Evolutionary conservation across 2,113 vertebrate genomes (phyloP), one percentile per base, ranked within the genome.

Genomic region (Marmota monax): DNA sequence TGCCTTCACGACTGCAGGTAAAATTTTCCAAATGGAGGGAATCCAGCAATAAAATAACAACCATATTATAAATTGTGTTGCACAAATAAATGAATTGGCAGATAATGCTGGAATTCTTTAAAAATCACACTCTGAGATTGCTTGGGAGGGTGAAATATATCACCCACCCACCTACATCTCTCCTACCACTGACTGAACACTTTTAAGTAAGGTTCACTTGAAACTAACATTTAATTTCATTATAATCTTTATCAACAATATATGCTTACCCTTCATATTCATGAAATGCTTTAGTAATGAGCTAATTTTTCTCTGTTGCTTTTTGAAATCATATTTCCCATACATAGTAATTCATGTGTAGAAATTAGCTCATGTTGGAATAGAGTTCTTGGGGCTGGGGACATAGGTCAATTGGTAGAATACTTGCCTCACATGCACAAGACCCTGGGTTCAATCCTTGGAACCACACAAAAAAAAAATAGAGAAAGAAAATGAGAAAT

Each of bases 11-110:
- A 20, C 42, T 13, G 4, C 0, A 34, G 39, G 32, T 61, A 69
- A 58, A 13, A 25, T 69, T 61, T 85, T 67, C 48, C 48, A 12
- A 14, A 16, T 73, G 16, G 32, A 61, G 17, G 32, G 29, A 32
- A 34, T 20, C 27, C 34, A 14, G 23, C 4, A 25, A 12, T 23
- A 39, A 29, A 20, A 65, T 23, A 37, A 25, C 6, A 76, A 3
- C 16, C 0, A 0, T 23, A 27, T 7, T 4, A 20, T n/a, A 29
- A 32, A 70, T 1, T 39, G 17, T 17, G 7, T 0, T n/a, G 4
- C 29, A 25, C 20, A 74, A 45, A 61, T 37, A 58, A 56, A 4
- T 8, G 27, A 32, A 7, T 1, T 10, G 63, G 34, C 22, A 85
- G 25, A 18, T 37, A 23, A 32, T 34, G 4, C 13, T 89, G 32